Base-by-base conservation (phyloP, 2,888 invertebrate species). In the Caenorhabditis parvicauda region DNA sequence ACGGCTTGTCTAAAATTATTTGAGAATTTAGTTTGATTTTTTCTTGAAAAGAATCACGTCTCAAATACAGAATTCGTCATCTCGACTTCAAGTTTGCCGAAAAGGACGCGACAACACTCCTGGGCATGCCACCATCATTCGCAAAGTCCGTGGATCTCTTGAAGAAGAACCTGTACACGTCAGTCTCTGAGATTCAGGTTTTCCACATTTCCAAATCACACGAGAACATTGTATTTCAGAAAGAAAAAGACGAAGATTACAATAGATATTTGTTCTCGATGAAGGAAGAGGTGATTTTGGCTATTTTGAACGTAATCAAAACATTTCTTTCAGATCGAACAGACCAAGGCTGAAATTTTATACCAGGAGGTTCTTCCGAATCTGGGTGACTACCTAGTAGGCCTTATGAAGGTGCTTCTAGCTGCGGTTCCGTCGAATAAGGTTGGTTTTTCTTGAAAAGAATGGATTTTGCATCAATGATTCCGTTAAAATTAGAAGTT, bases 71-170 rank as follows among this genome's bases (percentile, higher is more conserved):
- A n/a, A n/a, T n/a, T n/a, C n/a, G n/a, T n/a, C n/a, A n/a, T n/a
- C 90, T 98, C 63, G 94, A 95, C 0, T 98, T 92, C 82, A 89
- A 89, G 52, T 86, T 98, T 45, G 58, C 56, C 5, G 89, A 82
- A 22, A 85, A 85, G 57, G 94, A 96, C 82, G 86, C 89, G 54
- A 88, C 88, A 60, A 93, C 93, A 50, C 85, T 94, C 67, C 93
- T 94, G 53, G 98, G 96, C 1, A 84, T 98, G 54, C 98, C 98
- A 0, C 89, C 90, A 76, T 95, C 96, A 0, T 95, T 99, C 77
- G 92, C 92, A 81, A 94, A 96, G 84, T 93, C 95, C 28, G 89
- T 96, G 5, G 54, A 69, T 4, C 71, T 77, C 27, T 63, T 82
- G 7, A 47, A 86, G 91, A 86, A 61, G 19, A 71, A 77, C 58